Evolutionary conservation across 2,888 invertebrate genomes (phyloP), one percentile per base, ranked within the genome.

Genomic region (Archaeoteleia sp.): DNA sequence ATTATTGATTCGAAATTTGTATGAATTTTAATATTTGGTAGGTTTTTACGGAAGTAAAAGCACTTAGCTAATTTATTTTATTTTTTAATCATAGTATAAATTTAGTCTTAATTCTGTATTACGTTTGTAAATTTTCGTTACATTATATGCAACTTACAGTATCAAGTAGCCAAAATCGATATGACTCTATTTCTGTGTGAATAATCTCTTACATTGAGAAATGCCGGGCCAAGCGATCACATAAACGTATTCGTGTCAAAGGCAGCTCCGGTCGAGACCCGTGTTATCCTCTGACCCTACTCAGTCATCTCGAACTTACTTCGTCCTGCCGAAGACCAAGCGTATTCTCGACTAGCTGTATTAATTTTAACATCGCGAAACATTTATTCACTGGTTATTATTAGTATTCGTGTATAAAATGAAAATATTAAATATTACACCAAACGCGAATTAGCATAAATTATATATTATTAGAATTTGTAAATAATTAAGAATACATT

Each of bases 201-300:
- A 70, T 51, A 14, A 23, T 49, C 67, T 67, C 35, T 76, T 72
- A 67, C 48, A 57, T 65, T 68, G 80, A 78, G 77, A 76, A 78
- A 80, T 75, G 76, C 72, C n/a, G n/a, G 77, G 80, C 74, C 75
- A 77, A 78, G 79, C 65, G 76, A 81, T 77, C 75, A 68, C 74
- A 76, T 82, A 81, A 82, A 81, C 78, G 81, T 82, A 82, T 81
- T 80, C 78, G 80, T 82, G 82, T 82, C 82, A 82, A 82, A 83
- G 80, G 80, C 77, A 78, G 71, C 75, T 74, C 75, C 77, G 79
- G 81, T 78, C 82, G 76, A 63, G 80, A 82, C 82, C 81, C 81
- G 76, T 75, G 82, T 83, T 82, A 82, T 81, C 82, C 83, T 82
- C 73, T 82, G 83, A 82, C 83, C 82, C 78, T 74, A 76, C 82